These are phyloP conservation scores for Zosterops japonicus DNA, from an alignment of 2,113 vertebrate genomes.

Conservation along the genomic window DNA sequence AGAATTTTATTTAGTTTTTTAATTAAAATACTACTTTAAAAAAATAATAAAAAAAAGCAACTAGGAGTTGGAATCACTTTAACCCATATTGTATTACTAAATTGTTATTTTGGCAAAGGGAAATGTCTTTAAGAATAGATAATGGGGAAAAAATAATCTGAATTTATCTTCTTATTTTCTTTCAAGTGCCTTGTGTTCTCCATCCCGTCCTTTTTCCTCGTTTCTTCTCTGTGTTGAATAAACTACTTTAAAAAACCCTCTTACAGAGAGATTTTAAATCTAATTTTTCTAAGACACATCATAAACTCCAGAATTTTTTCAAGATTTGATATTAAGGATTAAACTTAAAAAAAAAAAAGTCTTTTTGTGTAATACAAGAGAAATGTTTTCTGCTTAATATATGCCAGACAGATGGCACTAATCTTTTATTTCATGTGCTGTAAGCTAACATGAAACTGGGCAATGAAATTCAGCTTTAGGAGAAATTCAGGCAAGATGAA, in stretches of 20 bases:
- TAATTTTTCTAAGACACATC: neutral
- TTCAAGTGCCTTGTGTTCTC: neutral
- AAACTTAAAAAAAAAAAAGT: neutral
- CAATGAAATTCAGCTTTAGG: neutral
- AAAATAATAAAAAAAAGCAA: neutral
- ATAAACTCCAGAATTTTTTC: neutral
- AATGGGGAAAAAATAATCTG: neutral
- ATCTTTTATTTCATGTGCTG: neutral
- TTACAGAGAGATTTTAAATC: neutral
- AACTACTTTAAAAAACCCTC: neutral
- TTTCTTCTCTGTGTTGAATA: neutral
- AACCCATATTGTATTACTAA: neutral
- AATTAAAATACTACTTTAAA: neutral
- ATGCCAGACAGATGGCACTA: neutral
- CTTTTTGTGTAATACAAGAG: neutral
- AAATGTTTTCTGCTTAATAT: neutral
- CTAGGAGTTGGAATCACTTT: neutral
- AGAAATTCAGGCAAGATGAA: neutral
- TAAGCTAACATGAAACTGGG: neutral
- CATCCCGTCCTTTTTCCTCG: rapidly evolving
- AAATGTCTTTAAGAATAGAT: neutral
- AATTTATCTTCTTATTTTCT: neutral
- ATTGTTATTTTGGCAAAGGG: neutral
- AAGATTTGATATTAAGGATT: neutral
- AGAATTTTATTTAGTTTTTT: neutral